Evolutionary conservation across 2,888 invertebrate genomes (phyloP).

Genomic region (Alitta virens): DNA sequence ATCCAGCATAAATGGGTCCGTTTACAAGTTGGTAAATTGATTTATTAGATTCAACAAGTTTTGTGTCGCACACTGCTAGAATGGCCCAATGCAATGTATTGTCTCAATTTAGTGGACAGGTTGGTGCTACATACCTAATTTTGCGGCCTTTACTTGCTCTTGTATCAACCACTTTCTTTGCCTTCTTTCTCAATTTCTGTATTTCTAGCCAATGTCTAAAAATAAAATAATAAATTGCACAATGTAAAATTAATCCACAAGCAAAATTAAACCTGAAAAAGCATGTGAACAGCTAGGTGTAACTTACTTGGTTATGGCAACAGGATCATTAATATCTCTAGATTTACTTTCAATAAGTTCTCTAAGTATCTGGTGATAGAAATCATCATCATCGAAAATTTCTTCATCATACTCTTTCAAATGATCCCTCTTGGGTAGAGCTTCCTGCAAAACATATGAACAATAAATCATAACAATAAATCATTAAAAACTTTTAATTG

Average conservation of each 20-base stretch:
- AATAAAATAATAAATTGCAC: conserved; percentile 15
- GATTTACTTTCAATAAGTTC: conserved; percentile 92
- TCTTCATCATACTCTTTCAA: conserved; percentile 68
- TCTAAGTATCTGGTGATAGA: conserved; percentile 88
- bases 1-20: too few relatives aligned
- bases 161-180: conserved; percentile 90
- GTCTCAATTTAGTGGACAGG: not conserved
- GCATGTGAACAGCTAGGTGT: too few relatives aligned
- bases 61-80: too few relatives aligned
- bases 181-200: conserved; percentile 79
- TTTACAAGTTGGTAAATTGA: not conserved
- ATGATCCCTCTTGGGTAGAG: conserved; percentile 2
- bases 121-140: conserved; percentile 58
- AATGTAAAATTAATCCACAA: not conserved
- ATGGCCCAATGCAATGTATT: too few relatives aligned
- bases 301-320: conserved; percentile 72
- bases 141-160: conserved; percentile 92
- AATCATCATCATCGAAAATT: conserved; percentile 95
- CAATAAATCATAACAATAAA: not conserved
- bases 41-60: too few relatives aligned
- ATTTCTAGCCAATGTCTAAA: conserved; percentile 82
- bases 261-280: not conserved
- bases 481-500: not conserved
- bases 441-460: not conserved
- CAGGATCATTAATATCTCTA: conserved; percentile 76